These are phyloP conservation scores for Nerophis lumbriciformis DNA, from an alignment of 2,113 vertebrate genomes.

Conservation along the genomic window DNA sequence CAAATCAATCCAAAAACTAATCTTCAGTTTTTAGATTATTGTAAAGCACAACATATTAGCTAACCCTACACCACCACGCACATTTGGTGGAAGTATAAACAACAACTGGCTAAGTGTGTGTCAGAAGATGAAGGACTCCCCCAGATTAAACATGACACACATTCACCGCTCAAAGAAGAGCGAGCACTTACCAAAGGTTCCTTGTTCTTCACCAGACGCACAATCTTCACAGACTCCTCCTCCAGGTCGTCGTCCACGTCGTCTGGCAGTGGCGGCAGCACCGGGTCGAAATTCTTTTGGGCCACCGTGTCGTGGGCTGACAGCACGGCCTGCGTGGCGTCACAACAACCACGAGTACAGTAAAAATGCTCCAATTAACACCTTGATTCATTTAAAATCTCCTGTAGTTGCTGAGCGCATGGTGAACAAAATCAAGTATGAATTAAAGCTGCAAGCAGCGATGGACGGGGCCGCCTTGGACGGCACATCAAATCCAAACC, in stretches of 20 bases:
- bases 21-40: not conserved
- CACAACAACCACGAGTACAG: not conserved
- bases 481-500: too few species aligned
- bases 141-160: not conserved
- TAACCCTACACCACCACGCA: too few species aligned
- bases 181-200: constrained; percentile 81
- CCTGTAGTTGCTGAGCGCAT: too few species aligned
- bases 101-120: not conserved
- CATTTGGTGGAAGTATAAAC: constrained; percentile 1
- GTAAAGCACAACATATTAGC: too few species aligned
- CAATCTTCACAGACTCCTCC: constrained; percentile 94
- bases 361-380: too few species aligned
- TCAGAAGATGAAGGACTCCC: constrained; percentile 1
- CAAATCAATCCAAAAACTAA: not conserved
- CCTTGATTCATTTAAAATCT: too few species aligned
- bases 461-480: too few species aligned
- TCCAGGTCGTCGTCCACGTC: constrained; percentile 86
- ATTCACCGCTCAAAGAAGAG: not conserved
- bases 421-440: too few species aligned
- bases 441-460: too few species aligned
- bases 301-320: constrained; percentile 90
- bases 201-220: constrained; percentile 93
- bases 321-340: constrained; percentile 79
- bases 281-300: constrained; percentile 92
- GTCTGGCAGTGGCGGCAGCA: constrained; percentile 84